Evolutionary conservation across 1,140 invertebrate genomes (phyloP), one percentile per base, ranked within the genome.

Genomic region (Samia ricini): DNA sequence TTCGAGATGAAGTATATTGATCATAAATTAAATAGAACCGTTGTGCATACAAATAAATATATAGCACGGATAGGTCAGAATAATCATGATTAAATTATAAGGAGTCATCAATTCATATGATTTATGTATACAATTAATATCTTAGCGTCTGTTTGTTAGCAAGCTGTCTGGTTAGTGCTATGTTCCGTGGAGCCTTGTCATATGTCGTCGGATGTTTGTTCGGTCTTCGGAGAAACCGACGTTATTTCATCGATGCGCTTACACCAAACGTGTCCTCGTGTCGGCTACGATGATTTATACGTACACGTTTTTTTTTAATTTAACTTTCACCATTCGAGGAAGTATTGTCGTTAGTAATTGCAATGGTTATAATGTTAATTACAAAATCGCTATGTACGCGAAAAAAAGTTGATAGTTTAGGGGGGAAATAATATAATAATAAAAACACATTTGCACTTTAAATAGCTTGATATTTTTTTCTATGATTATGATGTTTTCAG

Each of bases 231-330:
- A 10, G 42, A 59, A 76, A 75, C 81, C 75, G 76, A 75, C 79
- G 72, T 71, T 82, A 80, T 81, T 74, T 81, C 81, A 86, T 81
- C 79, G 76, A 74, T 71, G 69, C 67, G 69, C 79, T 88, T 88
- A 89, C 86, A 83, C 76, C 58, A 64, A 74, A 76, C 75, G 72
- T 81, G 83, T 87, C 72, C 69, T 71, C 71, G 68, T 71, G 70
- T 71, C 73, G 49, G 60, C 51, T 48, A 69, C 68, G 71, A 87
- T 89, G 84, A 88, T 88, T 88, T 88, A 89, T 89, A 68, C 63
- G 26, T 22, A 50, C 63, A 69, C 72, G 68, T 74, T 76, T 72
- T 75, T 57, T 70, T n/a, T n/a, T n/a, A n/a, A n/a, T n/a, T n/a
- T 49, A 62, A 74, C 80, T 83, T 77, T 79, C 77, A 62, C 74